A percentile compares a stretch with the other conserved stretches of the same genome.
These are phyloP conservation scores for Gouania willdenowi DNA, from an alignment of 2,797 vertebrate species.

Conservation along the genomic window DNA sequence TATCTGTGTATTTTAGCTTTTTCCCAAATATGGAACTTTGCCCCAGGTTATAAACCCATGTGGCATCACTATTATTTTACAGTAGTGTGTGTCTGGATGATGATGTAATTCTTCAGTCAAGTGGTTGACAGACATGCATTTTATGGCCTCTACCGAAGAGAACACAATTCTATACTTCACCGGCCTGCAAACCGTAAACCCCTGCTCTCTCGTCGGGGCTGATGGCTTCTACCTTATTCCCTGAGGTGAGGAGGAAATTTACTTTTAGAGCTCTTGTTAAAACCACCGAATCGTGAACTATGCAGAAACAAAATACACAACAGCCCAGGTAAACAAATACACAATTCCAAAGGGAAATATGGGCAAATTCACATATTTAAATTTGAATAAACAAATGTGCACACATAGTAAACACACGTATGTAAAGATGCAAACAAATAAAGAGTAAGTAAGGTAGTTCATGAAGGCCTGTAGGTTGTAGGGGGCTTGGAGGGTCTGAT, in stretches of 20 bases:
- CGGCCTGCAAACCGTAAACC: no score
- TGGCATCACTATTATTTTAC: neutral
- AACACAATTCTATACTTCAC: no score
- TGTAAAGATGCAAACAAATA: neutral
- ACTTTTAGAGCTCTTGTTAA: no score
- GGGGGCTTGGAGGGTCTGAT: constrained; percentile 22
- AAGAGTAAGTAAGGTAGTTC: neutral
- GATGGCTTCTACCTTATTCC: no score
- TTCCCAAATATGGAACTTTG: no score
- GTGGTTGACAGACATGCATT: constrained; percentile 14
- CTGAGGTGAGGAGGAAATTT: no score
- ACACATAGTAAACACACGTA: neutral
- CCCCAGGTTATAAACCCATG: no score
- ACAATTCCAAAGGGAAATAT: neutral
- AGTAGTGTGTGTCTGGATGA: neutral
- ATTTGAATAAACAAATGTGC: neutral
- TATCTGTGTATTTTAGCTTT: neutral
- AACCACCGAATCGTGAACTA: no score
- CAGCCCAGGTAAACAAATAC: neutral
- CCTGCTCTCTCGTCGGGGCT: no score
- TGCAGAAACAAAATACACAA: no score
- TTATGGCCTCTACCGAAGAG: no score
- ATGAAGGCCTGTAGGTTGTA: neutral
- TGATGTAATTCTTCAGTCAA: constrained; percentile 44
- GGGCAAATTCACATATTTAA: neutral